Conservation (phyloP, 1,140 invertebrate species). For the Drosophila ananassae region DNA sequence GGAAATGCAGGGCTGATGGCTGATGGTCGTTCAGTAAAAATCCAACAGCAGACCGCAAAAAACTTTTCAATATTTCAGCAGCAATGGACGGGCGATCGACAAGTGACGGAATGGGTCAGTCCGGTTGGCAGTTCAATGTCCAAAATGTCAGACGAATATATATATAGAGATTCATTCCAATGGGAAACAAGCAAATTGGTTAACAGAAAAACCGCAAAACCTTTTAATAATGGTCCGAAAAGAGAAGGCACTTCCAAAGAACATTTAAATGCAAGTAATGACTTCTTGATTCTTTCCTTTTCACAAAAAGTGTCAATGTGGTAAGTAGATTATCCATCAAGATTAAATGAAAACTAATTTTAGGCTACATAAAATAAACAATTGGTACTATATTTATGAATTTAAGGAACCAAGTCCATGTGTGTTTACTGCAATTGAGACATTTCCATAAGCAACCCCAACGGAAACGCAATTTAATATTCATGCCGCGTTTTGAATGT, state of each 20-base stretch:
- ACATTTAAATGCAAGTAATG: slow-evolving; percentile 7
- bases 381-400: background rate
- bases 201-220: slow-evolving; percentile 76
- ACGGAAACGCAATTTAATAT: slow-evolving; percentile 60
- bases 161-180: slow-evolving; percentile 23
- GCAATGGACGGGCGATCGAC: slow-evolving; percentile 11
- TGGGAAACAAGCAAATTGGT: slow-evolving; percentile 73
- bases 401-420: background rate
- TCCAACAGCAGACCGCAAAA: slow-evolving; percentile 62
- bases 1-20: slow-evolving; percentile 65
- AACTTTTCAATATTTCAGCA: slow-evolving; percentile 69
- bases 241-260: background rate
- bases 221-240: slow-evolving; percentile 69
- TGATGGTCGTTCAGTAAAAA: slow-evolving; percentile 30
- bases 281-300: background rate
- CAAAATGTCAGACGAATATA: slow-evolving; percentile 58
- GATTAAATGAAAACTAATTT: background rate
- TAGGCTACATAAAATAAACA: background rate
- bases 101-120: slow-evolving; percentile 34
- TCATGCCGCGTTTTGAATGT: slow-evolving; percentile 58
- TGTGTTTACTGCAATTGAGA: background rate
- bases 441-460: background rate
- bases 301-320: background rate
- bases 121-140: slow-evolving; percentile 52
- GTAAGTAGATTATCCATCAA: background rate